These are phyloP conservation scores for Alces alces DNA, from an alignment of 2,113 vertebrate genomes.

Conservation along the genomic window DNA sequence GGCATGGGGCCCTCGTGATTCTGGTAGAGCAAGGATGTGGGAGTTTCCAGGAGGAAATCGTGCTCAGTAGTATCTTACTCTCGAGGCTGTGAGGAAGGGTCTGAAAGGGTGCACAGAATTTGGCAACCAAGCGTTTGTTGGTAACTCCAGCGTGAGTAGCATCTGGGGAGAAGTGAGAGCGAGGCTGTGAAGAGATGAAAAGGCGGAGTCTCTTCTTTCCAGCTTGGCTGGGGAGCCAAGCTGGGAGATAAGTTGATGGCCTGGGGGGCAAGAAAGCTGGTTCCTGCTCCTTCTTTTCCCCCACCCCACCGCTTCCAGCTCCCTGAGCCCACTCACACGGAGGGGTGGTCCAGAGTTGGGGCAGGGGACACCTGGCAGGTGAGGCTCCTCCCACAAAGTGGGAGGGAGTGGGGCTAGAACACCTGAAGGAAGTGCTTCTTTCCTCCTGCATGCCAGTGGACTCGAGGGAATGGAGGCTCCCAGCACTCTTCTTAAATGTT, in stretches of 20 bases:
- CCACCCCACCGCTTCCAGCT: accelerated
- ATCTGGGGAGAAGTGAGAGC: neutral
- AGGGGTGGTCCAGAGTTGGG: neutral
- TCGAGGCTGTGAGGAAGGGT: neutral
- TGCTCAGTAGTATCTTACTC: neutral
- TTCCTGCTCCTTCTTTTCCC: neutral
- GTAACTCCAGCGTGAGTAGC: neutral
- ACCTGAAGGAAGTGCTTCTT: neutral
- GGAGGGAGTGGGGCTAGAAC: neutral
- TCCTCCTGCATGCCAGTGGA: neutral
- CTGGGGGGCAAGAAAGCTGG: neutral
- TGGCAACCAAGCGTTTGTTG: neutral
- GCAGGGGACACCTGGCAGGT: neutral
- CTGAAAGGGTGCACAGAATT: neutral
- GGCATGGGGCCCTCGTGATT: neutral
- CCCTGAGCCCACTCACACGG: no score
- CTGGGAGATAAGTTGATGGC: neutral
- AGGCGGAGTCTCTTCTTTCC: neutral
- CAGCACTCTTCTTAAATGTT: neutral
- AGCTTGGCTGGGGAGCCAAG: neutral
- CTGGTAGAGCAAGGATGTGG: neutral
- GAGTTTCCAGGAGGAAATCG: neutral
- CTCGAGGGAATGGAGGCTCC: neutral
- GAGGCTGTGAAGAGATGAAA: neutral
- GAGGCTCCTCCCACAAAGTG: neutral